Percentiles rank a stretch among this genome's conserved stretches.
Evolutionary conservation across 2,113 vertebrate genomes (phyloP).

Genomic region (Gyps fulvus): DNA sequence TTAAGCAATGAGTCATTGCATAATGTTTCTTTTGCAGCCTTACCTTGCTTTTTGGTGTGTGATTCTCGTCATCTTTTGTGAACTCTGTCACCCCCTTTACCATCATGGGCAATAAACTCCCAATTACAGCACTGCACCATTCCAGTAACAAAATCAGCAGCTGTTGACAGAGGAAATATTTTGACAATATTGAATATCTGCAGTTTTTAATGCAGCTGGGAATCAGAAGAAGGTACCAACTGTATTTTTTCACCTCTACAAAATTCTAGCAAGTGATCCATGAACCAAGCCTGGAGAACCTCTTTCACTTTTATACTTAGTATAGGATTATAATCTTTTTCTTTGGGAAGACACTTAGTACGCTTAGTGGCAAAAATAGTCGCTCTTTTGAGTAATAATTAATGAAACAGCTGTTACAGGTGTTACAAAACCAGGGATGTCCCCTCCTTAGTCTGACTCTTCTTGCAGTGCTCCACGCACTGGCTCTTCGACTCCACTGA

Average conservation of each 20-base stretch:
- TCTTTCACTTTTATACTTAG: not conserved
- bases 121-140: not conserved
- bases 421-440: not conserved
- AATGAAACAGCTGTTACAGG: not conserved
- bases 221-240: not conserved
- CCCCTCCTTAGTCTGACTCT: not conserved
- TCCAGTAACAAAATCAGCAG: not conserved
- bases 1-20: not conserved
- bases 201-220: not conserved
- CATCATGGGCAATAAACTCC: not conserved
- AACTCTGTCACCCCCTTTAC: not conserved
- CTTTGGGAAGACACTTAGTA: not conserved
- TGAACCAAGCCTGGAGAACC: not conserved
- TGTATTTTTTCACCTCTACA: not conserved
- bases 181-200: not conserved
- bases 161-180: not conserved
- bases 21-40: not conserved
- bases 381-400: not conserved
- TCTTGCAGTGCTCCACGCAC: not conserved
- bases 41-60: not conserved
- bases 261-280: not conserved
- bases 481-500: not conserved
- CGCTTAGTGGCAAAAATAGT: not conserved
- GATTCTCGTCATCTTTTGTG: not conserved
- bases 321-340: not conserved